A percentile compares a stretch with the other conserved stretches of the same genome.
phyloP scores from a whole-genome alignment of 2,888 invertebrate species.

The Allacma fusca region DNA sequence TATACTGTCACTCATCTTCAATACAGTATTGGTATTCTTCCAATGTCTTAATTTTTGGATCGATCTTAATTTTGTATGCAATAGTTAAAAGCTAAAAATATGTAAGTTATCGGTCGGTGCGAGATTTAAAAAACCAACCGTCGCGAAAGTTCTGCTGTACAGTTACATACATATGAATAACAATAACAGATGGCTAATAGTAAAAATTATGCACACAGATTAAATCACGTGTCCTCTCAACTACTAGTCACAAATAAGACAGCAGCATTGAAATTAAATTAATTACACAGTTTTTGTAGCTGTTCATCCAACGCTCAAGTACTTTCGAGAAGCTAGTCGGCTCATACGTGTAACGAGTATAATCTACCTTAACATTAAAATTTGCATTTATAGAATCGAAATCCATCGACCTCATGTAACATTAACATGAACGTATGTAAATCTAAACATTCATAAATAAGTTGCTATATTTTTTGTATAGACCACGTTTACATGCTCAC shows the following conservation, averaged over 20 bases:
- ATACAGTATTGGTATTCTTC: too few species aligned
- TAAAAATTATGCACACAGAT: neutral
- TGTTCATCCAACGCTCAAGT: neutral
- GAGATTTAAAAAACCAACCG: neutral
- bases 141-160: neutral
- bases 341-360: neutral
- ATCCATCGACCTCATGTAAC: conserved; percentile 22
- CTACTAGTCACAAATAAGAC: neutral
- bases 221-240: conserved; percentile 2
- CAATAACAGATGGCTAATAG: neutral
- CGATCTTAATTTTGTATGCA: too few species aligned
- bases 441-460: conserved; percentile 8
- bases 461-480: conserved; percentile 20
- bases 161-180: neutral
- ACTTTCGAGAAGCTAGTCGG: neutral
- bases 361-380: neutral
- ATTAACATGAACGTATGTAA: conserved; percentile 22
- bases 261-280: neutral
- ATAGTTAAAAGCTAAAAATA: neutral
- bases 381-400: conserved; percentile 23
- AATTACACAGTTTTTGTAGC: neutral
- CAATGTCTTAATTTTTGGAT: too few species aligned
- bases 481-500: conserved; percentile 2
- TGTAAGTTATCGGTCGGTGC: neutral
- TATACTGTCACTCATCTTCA: too few species aligned